Evolutionary conservation across 2,888 invertebrate genomes (phyloP).

Genomic region (Drosophila mulleri): DNA sequence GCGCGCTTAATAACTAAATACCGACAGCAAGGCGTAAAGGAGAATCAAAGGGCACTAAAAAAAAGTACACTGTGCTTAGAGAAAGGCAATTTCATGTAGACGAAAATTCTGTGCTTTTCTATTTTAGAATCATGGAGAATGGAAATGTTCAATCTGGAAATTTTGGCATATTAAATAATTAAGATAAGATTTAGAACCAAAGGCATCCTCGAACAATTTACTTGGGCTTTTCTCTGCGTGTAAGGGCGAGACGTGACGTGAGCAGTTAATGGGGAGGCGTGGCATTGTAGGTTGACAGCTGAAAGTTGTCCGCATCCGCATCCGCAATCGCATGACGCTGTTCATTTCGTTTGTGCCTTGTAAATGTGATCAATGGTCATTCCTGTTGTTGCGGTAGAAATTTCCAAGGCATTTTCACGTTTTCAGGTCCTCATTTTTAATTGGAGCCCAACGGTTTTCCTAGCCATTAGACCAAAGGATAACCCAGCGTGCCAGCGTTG

Average conservation of each 20-base stretch:
- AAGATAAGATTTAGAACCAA: no score
- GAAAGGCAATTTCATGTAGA: neutral
- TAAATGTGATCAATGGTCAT: slow-evolving; percentile 69
- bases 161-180: no score
- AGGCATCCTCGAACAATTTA: neutral
- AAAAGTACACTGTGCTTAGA: neutral
- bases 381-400: slow-evolving; percentile 18
- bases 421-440: slow-evolving; percentile 70
- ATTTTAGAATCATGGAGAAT: no score
- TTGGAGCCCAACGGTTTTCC: slow-evolving; percentile 44
- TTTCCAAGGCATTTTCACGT: slow-evolving; percentile 53
- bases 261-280: slow-evolving; percentile 27
- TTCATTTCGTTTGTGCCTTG: slow-evolving; percentile 64
- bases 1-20: slow-evolving; percentile 57
- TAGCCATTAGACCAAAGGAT: slow-evolving; percentile 42
- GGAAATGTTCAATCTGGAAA: no score
- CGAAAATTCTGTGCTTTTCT: neutral
- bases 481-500: slow-evolving; percentile 36
- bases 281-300: slow-evolving; percentile 19
- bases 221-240: neutral
- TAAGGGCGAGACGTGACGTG: slow-evolving; percentile 53
- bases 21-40: slow-evolving; percentile 1
- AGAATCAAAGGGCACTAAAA: neutral
- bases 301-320: slow-evolving; percentile 44
- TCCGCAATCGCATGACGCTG: slow-evolving; percentile 57